phyloP scores from a whole-genome alignment of 2,113 vertebrate genomes.

The Myotis brandtii region DNA sequence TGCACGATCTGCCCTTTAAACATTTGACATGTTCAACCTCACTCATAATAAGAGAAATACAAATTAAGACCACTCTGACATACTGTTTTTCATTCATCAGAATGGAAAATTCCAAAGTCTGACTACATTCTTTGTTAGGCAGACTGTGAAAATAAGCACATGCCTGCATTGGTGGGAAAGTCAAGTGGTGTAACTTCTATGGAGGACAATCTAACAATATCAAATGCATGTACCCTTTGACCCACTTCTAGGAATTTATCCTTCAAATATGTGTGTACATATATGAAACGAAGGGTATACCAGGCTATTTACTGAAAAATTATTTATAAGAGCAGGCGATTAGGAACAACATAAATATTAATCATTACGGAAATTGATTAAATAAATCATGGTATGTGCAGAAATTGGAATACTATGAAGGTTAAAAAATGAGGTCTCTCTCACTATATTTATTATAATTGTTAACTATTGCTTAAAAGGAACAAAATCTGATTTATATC shows the following conservation, averaged over 20 bases:
- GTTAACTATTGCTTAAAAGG: slow-evolving; percentile 18
- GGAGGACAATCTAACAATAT: neutral
- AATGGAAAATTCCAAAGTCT: neutral
- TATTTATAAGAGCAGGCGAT: neutral
- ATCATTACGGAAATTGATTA: neutral
- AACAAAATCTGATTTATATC: neutral
- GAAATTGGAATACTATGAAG: neutral
- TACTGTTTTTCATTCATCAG: neutral
- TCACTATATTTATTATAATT: neutral
- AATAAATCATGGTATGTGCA: neutral
- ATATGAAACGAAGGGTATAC: neutral
- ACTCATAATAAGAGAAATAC: slow-evolving; percentile 8
- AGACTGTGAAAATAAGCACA: neutral
- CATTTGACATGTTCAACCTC: neutral
- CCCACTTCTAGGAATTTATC: neutral
- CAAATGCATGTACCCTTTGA: neutral
- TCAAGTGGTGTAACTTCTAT: neutral
- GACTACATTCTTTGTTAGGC: neutral
- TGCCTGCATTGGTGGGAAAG: neutral
- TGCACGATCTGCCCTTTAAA: neutral
- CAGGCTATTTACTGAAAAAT: neutral
- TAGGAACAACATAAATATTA: neutral
- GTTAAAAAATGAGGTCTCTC: slow-evolving; percentile 1
- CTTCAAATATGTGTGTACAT: neutral
- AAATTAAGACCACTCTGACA: neutral